Conservation (phyloP, 2,888 invertebrate genomes). For the Diplolepis rosae region DNA sequence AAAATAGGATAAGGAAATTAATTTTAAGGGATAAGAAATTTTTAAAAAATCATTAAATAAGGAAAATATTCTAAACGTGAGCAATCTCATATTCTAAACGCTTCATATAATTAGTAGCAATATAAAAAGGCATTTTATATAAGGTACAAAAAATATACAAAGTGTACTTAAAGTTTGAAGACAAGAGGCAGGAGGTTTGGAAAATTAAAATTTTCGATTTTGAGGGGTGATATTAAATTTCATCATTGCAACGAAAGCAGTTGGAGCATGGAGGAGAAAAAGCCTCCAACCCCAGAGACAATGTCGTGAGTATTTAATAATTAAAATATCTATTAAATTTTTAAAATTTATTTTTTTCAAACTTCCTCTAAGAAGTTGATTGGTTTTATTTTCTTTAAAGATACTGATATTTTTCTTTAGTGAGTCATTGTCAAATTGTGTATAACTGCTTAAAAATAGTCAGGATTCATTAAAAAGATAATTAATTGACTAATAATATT, state of each 20-base stretch:
- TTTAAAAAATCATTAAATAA: background rate
- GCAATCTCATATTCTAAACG: background rate
- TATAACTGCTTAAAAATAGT: too few species aligned
- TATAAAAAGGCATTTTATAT: background rate
- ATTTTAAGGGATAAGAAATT: background rate
- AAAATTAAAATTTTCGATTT: slow-evolving; percentile 1
- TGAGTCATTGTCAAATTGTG: too few species aligned
- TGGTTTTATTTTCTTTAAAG: too few species aligned
- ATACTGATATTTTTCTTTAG: too few species aligned
- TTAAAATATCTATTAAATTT: background rate
- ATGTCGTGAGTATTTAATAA: slow-evolving; percentile 63
- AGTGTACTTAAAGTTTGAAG: slow-evolving; percentile 5
- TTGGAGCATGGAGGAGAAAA: slow-evolving; percentile 64
- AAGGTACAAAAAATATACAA: background rate
- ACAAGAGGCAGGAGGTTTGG: background rate
- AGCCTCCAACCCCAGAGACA: slow-evolving; percentile 70
- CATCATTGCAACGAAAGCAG: slow-evolving; percentile 69
- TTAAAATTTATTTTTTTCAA: background rate
- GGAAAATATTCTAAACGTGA: background rate
- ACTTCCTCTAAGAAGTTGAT: too few species aligned
- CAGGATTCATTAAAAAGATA: too few species aligned
- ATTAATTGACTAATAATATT: too few species aligned
- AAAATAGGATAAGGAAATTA: background rate
- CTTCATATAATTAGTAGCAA: background rate
- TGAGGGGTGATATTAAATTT: slow-evolving; percentile 22